Evolutionary conservation across 1,140 invertebrate genomes (phyloP).

Genomic region (Pachyrhynchus sulphureomaculatus): DNA sequence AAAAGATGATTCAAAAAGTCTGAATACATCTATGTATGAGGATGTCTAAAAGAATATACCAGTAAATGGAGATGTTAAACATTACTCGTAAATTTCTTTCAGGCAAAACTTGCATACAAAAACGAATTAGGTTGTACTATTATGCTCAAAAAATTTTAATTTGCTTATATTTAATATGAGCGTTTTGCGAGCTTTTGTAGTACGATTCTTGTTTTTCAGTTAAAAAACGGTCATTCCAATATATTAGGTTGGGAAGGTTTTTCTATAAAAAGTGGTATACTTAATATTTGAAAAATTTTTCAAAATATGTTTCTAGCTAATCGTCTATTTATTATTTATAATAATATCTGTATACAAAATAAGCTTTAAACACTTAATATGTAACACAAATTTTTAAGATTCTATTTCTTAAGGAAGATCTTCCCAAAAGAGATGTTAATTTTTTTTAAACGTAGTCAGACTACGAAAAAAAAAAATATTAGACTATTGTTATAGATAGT

Average conservation of each 20-base stretch:
- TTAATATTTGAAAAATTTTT: background rate
- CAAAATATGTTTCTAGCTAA: too few species aligned
- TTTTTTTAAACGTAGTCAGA: slow-evolving; percentile 19
- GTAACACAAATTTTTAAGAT: background rate
- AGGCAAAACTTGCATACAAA: too few species aligned
- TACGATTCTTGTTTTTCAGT: background rate
- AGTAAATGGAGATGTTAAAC: too few species aligned
- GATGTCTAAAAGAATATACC: too few species aligned
- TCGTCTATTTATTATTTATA: too few species aligned
- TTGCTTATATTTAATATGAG: slow-evolving; percentile 16
- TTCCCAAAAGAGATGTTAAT: background rate
- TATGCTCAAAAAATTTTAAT: slow-evolving; percentile 8
- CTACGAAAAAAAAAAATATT: slow-evolving; percentile 13
- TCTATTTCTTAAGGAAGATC: background rate
- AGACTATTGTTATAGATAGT: slow-evolving; percentile 48
- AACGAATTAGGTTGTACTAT: slow-evolving; percentile 11
- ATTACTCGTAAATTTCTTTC: too few species aligned
- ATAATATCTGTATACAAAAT: too few species aligned
- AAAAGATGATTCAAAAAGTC: background rate
- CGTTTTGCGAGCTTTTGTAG: background rate
- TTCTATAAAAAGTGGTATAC: background rate
- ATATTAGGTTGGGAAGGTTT: slow-evolving; percentile 1
- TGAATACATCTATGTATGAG: too few species aligned
- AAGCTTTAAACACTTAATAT: too few species aligned
- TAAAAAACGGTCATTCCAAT: slow-evolving; percentile 17